Percentiles rank a stretch among this genome's conserved stretches.
These are phyloP conservation scores for Macquaria ambigua DNA, from an alignment of 2,113 vertebrate genomes.

Conservation along the genomic window DNA sequence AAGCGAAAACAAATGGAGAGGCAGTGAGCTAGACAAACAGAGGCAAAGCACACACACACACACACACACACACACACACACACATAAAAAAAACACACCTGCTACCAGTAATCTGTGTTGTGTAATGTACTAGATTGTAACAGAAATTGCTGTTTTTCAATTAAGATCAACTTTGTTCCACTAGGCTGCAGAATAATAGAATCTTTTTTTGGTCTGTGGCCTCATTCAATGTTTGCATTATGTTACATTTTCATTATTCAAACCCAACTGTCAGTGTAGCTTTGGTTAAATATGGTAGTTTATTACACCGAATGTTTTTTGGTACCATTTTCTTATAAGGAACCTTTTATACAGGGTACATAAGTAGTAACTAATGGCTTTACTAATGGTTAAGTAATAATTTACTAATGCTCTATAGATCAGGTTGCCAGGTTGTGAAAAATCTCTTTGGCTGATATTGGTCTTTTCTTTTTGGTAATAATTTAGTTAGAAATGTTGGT, in stretches of 20 bases:
- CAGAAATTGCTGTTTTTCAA: conserved; percentile 57
- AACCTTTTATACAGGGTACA: not conserved
- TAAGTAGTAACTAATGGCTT: not conserved
- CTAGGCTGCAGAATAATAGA: conserved; percentile 67
- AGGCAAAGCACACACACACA: conserved; percentile 7
- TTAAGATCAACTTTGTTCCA: conserved; percentile 65
- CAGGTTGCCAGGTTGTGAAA: not conserved
- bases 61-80: too few relatives aligned
- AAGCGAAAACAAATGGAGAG: conserved; percentile 62
- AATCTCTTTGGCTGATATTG: not conserved
- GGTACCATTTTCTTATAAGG: not conserved
- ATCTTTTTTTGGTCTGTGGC: conserved; percentile 41
- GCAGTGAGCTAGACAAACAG: conserved; percentile 87
- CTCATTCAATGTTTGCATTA: conserved; percentile 33
- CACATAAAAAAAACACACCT: conserved; percentile 43
- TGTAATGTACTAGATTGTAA: conserved; percentile 3
- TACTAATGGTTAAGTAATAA: not conserved
- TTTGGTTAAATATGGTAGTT: not conserved
- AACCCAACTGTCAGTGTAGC: not conserved
- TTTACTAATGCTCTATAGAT: not conserved
- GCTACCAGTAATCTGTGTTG: conserved; percentile 26
- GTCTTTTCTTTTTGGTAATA: not conserved
- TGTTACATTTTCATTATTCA: not conserved
- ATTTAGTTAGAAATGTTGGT: not conserved
- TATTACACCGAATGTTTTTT: not conserved